Base-by-base conservation (phyloP, 2,113 vertebrate species). In the Tyrannus savana region DNA sequence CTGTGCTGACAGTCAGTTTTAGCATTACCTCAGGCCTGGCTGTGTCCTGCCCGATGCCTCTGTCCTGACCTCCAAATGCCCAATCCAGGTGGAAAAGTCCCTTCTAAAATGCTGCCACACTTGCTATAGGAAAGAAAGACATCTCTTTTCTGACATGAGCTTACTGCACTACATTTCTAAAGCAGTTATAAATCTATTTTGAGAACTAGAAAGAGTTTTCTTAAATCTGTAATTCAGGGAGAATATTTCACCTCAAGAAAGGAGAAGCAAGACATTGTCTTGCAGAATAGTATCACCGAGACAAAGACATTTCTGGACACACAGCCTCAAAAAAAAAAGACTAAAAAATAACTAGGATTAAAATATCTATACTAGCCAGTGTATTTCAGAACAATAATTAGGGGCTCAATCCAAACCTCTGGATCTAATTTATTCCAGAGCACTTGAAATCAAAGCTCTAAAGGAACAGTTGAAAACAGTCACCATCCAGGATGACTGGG, bases 21-120 rank as follows among this genome's bases (percentile, higher is more conserved):
- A 66, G 39, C 59, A 7, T 33, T 35, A 35, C 59, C 76, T 73
- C 59, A 53, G 41, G 58, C 71, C 83, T 64, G 69, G 27, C 28
- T 25, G n/a, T 4, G 12, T 23, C 52, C 2, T 1, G 28, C 24
- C 44, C 7, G 1, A 35, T 33, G 56, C 73, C 75, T 47, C 19
- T 21, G 39, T 31, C 63, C 52, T 64, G 41, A 44, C 58, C 44
- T 63, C 39, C 75, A 39, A 14, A 3, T 49, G 63, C n/a, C 39
- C 44, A 3, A 0, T 80, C 49, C 76, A 85, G 12, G 2, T 2
- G 9, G 18, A 33, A 8, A 58, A 49, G 15, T 28, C 64, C 33
- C 68, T 89, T 25, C 49, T 78, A n/a, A 12, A 49, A 4, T 19
- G 44, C 67, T 72, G 82, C 25, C 74, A 62, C 10, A 2, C 55